These are phyloP conservation scores for Caenorhabditis sp. DNA, from an alignment of 2,888 invertebrate species.

Conservation along the genomic window DNA sequence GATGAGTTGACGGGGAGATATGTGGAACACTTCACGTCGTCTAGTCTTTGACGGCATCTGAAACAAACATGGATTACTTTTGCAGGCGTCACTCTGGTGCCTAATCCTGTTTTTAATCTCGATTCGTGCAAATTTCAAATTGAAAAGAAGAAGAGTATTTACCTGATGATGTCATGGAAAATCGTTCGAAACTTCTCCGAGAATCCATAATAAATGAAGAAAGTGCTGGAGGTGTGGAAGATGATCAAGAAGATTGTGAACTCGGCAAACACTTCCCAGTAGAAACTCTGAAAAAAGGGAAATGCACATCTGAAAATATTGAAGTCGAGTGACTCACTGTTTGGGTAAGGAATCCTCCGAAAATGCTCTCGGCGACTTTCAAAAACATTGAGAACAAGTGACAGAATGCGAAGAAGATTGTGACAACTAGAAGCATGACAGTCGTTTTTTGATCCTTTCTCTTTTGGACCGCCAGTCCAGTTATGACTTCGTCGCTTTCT, in stretches of 20 bases:
- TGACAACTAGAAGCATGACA: constrained; percentile 64
- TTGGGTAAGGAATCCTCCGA: constrained; percentile 60
- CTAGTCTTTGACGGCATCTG: constrained; percentile 56
- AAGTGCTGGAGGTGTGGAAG: constrained; percentile 64
- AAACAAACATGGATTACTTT: constrained; percentile 12
- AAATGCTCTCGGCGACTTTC: constrained; percentile 61
- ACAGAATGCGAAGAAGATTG: constrained; percentile 65
- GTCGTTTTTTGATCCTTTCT: constrained; percentile 66
- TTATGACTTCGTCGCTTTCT: constrained; percentile 61
- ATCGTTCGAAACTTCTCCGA: constrained; percentile 65
- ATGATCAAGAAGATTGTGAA: constrained; percentile 63
- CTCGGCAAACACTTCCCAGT: constrained; percentile 63
- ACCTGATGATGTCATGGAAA: constrained; percentile 61
- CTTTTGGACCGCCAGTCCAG: constrained; percentile 54
- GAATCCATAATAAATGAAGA: constrained; percentile 65
- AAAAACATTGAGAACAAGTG: constrained; percentile 62
- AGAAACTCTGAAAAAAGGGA: constrained; percentile 57
- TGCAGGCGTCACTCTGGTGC: not conserved
- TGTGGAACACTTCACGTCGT: constrained; percentile 54
- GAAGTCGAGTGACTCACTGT: constrained; percentile 33
- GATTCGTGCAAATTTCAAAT: constrained; percentile 31
- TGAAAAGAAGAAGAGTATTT: constrained; percentile 5
- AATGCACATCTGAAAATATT: not conserved
- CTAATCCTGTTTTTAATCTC: constrained; percentile 3
- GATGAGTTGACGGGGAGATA: constrained; percentile 56